Percentiles rank a stretch among this genome's conserved stretches.
phyloP scores from a whole-genome alignment of 2,888 invertebrate species.

The Cryptocephalus moraei region DNA sequence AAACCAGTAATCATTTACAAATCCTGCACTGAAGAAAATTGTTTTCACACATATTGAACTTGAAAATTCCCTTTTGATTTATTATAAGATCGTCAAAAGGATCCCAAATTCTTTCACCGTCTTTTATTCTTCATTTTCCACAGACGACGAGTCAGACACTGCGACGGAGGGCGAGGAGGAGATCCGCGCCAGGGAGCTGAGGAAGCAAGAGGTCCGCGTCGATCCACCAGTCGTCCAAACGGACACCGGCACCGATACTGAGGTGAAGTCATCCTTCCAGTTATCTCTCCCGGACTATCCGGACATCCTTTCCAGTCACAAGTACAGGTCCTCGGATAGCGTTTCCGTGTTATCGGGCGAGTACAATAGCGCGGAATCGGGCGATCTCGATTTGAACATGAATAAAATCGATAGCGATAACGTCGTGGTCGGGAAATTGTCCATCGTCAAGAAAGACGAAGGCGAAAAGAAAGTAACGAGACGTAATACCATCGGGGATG shows the following conservation, averaged over 20 bases:
- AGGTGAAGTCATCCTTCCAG: slow-evolving; percentile 43
- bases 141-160: slow-evolving; percentile 58
- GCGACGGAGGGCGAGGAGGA: slow-evolving; percentile 65
- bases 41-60: too few relatives aligned
- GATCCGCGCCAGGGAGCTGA: slow-evolving; percentile 53
- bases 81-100: too few relatives aligned
- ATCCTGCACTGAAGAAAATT: too few relatives aligned
- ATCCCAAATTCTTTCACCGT: slow-evolving; percentile 2
- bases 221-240: slow-evolving; percentile 53
- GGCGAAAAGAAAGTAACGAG: slow-evolving; percentile 21
- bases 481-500: slow-evolving; percentile 26
- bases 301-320: slow-evolving; percentile 10
- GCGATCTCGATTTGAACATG: slow-evolving; percentile 26
- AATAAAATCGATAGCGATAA: slow-evolving; percentile 14
- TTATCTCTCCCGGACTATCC: slow-evolving; percentile 12
- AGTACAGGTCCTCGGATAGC: slow-evolving; percentile 28
- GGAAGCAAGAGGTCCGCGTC: slow-evolving; percentile 57
- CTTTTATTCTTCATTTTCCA: slow-evolving; percentile 1
- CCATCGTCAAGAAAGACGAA: slow-evolving; percentile 12
- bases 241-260: slow-evolving; percentile 59
- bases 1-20: too few relatives aligned
- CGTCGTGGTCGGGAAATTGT: slow-evolving; percentile 20
- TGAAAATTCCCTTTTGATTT: neutral
- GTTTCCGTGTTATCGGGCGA: slow-evolving; percentile 28
- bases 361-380: slow-evolving; percentile 34